These are phyloP conservation scores for Oncopodura yosiiana DNA, from an alignment of 1,140 invertebrate species.

Conservation along the genomic window DNA sequence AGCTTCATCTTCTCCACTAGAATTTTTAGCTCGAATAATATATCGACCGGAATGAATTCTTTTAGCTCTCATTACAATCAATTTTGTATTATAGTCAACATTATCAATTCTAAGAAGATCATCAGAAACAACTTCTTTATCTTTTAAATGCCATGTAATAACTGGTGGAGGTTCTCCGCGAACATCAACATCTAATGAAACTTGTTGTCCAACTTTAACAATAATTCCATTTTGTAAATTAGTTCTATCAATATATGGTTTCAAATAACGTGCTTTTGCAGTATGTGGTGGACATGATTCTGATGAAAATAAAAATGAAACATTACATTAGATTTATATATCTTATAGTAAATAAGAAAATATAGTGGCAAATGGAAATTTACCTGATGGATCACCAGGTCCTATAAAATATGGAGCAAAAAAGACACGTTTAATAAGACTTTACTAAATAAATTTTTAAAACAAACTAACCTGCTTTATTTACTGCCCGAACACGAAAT, in stretches of 20 bases:
- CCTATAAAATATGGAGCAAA: too few relatives aligned
- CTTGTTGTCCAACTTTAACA: slow-evolving; percentile 82
- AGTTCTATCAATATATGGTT: slow-evolving; percentile 83
- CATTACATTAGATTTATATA: too few relatives aligned
- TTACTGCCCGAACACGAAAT: slow-evolving; percentile 86
- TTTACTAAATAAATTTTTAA: too few relatives aligned
- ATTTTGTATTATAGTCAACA: slow-evolving; percentile 81
- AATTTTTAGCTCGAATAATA: slow-evolving; percentile 80
- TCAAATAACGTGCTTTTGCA: slow-evolving; percentile 87
- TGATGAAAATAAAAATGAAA: too few relatives aligned
- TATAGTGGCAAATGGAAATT: too few relatives aligned
- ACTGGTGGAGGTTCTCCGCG: slow-evolving; percentile 87
- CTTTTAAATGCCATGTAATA: slow-evolving; percentile 80
- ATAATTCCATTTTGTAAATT: slow-evolving; percentile 65
- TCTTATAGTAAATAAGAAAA: too few relatives aligned
- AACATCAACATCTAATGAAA: slow-evolving; percentile 82
- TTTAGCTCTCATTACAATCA: slow-evolving; percentile 71
- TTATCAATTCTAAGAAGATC: slow-evolving; percentile 68
- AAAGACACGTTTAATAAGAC: too few relatives aligned
- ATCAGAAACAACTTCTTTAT: slow-evolving; percentile 54
- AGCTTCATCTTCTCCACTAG: slow-evolving; percentile 85
- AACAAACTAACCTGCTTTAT: too few relatives aligned
- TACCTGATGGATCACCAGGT: slow-evolving; percentile 85
- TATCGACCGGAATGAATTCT: slow-evolving; percentile 82
- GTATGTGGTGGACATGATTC: slow-evolving; percentile 87